A percentile compares a stretch with the other conserved stretches of the same genome.
phyloP scores from a whole-genome alignment of 2,797 vertebrate genomes.

The Vireo griseus region DNA sequence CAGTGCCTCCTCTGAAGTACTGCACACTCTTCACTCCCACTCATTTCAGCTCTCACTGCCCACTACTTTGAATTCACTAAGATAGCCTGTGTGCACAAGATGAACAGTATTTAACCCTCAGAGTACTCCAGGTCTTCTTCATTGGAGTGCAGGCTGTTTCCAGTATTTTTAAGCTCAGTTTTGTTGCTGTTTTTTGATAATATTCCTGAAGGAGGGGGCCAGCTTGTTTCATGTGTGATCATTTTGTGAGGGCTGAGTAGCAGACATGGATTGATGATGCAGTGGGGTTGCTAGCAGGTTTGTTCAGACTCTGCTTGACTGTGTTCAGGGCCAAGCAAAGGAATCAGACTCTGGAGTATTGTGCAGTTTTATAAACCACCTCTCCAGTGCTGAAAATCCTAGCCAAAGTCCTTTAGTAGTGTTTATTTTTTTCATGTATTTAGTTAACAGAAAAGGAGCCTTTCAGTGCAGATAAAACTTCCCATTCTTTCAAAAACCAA shows the following conservation, averaged over 20 bases:
- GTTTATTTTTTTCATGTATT: slow-evolving; percentile 47
- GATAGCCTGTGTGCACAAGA: not conserved
- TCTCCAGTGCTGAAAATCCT: not conserved
- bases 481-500: slow-evolving; percentile 69
- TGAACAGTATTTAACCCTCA: not conserved
- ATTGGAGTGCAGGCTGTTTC: not conserved
- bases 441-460: slow-evolving; percentile 56
- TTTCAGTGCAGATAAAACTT: slow-evolving; percentile 65
- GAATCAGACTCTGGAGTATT: not conserved
- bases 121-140: not conserved
- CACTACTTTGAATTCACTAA: not conserved
- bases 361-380: not conserved
- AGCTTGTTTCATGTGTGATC: not conserved
- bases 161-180: slow-evolving; percentile 3
- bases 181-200: not conserved
- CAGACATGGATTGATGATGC: not conserved
- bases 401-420: not conserved
- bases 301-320: not conserved
- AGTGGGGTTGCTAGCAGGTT: not conserved
- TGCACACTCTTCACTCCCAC: not conserved
- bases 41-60: not conserved
- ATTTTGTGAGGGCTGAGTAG: not conserved
- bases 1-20: not conserved
- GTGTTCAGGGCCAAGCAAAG: not conserved
- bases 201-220: not conserved